Evolutionary conservation across 2,113 vertebrate species (phyloP).

Genomic region (Cynoglossus semilaevis): DNA sequence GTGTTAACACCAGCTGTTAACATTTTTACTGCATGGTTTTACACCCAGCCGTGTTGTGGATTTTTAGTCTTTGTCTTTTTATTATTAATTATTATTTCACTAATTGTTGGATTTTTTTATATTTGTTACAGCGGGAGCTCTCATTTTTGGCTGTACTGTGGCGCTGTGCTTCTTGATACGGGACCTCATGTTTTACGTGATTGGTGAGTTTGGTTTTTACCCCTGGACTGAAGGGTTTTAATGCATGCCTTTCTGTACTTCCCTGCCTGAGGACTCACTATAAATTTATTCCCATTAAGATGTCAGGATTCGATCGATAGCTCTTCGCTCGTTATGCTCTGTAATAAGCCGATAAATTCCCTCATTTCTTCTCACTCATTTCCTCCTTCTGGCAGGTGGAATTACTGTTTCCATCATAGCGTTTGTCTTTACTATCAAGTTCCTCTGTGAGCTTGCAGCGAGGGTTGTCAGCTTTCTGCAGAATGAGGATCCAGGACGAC

Average conservation of each 20-base stretch:
- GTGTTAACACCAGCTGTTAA: neutral
- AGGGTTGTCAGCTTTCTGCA: slow-evolving; percentile 97
- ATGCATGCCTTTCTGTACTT: neutral
- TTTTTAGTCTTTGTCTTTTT: too few relatives aligned
- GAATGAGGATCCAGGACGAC: slow-evolving; percentile 94
- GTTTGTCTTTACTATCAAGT: slow-evolving; percentile 99
- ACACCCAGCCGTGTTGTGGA: neutral
- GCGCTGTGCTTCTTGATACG: slow-evolving; percentile 89
- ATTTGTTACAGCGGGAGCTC: slow-evolving; percentile 71
- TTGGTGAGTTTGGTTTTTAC: slow-evolving; percentile 83
- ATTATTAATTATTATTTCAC: neutral
- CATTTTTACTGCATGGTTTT: neutral
- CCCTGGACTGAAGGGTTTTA: neutral
- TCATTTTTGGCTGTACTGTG: slow-evolving; percentile 85
- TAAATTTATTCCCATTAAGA: neutral
- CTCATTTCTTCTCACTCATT: slow-evolving; percentile 11
- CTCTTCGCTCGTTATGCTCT: neutral
- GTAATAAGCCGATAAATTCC: neutral
- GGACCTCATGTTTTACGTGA: slow-evolving; percentile 99
- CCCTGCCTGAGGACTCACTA: neutral
- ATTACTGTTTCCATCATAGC: slow-evolving; percentile 98
- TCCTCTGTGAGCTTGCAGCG: slow-evolving; percentile 96
- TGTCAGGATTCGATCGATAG: neutral
- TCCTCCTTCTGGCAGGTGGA: slow-evolving; percentile 79
- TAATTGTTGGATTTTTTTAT: slow-evolving; percentile 5